Evolutionary conservation across 2,113 vertebrate species (phyloP).

Genomic region (Sylvia atricapilla): DNA sequence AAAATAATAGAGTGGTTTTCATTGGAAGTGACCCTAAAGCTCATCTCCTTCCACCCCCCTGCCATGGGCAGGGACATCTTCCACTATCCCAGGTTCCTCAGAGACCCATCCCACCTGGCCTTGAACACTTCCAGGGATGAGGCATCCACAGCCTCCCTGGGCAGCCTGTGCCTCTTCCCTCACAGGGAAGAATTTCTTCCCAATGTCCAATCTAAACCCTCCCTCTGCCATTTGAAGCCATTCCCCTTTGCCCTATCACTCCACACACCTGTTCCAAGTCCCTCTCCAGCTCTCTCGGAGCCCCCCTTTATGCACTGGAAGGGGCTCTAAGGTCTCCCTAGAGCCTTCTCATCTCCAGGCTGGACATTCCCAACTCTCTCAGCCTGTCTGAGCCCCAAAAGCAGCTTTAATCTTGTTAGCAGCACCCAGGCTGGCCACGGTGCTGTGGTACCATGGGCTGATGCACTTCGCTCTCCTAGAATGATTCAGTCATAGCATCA

Average conservation of each 20-base stretch:
- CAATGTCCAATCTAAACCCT: background rate
- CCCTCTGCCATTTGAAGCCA: background rate
- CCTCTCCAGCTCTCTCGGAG: background rate
- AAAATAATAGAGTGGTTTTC: background rate
- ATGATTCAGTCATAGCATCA: background rate
- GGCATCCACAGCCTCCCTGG: background rate
- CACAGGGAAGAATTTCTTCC: background rate
- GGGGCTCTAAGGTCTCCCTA: background rate
- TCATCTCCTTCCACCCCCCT: background rate
- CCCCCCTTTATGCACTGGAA: background rate
- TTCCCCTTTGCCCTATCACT: background rate
- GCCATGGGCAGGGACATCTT: background rate
- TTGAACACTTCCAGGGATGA: background rate
- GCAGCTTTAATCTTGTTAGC: background rate
- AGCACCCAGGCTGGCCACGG: background rate
- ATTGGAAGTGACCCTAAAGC: background rate
- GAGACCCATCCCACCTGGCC: background rate
- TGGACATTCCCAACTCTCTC: background rate
- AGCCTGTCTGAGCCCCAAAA: background rate
- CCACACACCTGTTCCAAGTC: background rate
- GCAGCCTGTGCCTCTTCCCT: background rate
- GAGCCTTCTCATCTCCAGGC: background rate
- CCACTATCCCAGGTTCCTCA: fast-evolving
- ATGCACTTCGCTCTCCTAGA: fast-evolving
- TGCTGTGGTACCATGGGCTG: background rate